Percentiles rank a stretch among this genome's conserved stretches.
These are phyloP conservation scores for Zaprionus lineosus DNA, from an alignment of 2,888 invertebrate species.

Conservation along the genomic window DNA sequence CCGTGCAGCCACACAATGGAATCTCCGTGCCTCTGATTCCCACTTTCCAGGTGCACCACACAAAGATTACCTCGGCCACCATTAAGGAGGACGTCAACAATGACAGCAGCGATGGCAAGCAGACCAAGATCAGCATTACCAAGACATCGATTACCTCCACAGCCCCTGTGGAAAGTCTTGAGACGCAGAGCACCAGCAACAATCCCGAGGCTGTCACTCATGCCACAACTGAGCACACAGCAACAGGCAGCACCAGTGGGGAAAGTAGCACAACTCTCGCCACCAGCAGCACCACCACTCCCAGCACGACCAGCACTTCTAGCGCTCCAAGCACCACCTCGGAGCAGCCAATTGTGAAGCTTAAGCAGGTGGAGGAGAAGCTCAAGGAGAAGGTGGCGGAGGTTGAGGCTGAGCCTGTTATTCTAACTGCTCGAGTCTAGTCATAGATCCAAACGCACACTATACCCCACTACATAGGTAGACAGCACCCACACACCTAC, in stretches of 20 bases:
- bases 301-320: constrained; percentile 7
- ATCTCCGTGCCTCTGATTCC: constrained; percentile 63
- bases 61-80: constrained; percentile 63
- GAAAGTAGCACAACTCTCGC: constrained; percentile 46
- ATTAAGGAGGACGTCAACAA: constrained; percentile 59
- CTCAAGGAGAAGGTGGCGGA: constrained; percentile 81
- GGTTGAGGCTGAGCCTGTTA: constrained; percentile 82
- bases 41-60: constrained; percentile 73
- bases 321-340: constrained; percentile 53
- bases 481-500: constrained; percentile 7
- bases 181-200: constrained; percentile 30
- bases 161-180: constrained; percentile 50
- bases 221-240: constrained; percentile 23
- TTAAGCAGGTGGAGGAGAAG: constrained; percentile 77
- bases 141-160: constrained; percentile 69
- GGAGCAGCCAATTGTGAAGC: constrained; percentile 62
- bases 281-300: constrained; percentile 8
- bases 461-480: too few relatives aligned
- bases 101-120: constrained; percentile 56
- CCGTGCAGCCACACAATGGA: constrained; percentile 67
- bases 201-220: constrained; percentile 11
- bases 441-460: constrained; percentile 44
- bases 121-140: constrained; percentile 72
- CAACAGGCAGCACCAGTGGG: constrained; percentile 12
- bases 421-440: constrained; percentile 81